Percentiles rank a stretch among this genome's conserved stretches.
Evolutionary conservation across 2,888 invertebrate genomes (phyloP).

Genomic region (Drosophila villosipedis): DNA sequence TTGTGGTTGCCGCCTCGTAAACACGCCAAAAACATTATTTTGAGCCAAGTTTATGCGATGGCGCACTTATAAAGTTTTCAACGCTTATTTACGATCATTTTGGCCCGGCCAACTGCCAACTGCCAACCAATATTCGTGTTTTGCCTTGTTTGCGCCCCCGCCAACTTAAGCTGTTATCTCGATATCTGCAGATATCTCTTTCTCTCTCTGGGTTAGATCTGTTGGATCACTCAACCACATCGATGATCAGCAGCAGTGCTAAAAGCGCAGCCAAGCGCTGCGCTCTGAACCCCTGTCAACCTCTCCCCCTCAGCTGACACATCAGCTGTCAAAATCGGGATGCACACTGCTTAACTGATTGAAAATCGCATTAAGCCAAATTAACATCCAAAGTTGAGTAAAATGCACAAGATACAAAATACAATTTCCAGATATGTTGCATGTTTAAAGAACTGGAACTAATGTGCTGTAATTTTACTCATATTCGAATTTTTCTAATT

Average conservation of each 20-base stretch:
- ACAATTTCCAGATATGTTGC: not conserved
- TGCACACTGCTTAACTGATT: constrained; percentile 40
- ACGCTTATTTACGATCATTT: constrained; percentile 78
- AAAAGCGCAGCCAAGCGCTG: constrained; percentile 60
- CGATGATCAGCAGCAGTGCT: constrained; percentile 28
- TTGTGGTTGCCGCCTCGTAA: constrained; percentile 82
- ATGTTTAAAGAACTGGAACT: not conserved
- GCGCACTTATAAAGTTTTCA: constrained; percentile 80
- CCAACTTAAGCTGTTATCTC: constrained; percentile 28
- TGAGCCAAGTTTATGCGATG: constrained; percentile 74
- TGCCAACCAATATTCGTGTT: constrained; percentile 14
- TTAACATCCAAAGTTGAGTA: constrained; percentile 15
- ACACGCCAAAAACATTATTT: constrained; percentile 63
- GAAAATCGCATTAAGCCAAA: constrained; percentile 24
- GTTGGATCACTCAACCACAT: constrained; percentile 21
- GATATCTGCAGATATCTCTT: constrained; percentile 29
- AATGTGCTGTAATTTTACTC: not conserved
- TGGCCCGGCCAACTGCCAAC: constrained; percentile 18
- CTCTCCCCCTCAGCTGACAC: not conserved
- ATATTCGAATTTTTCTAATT: not conserved
- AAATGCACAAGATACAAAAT: not conserved
- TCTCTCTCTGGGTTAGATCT: constrained; percentile 12
- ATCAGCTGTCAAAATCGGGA: constrained; percentile 59
- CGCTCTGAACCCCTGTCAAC: constrained; percentile 40
- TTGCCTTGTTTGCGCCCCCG: constrained; percentile 28